Conservation (phyloP, 2,797 vertebrate species). For the Hypotaenidia okinawae region DNA sequence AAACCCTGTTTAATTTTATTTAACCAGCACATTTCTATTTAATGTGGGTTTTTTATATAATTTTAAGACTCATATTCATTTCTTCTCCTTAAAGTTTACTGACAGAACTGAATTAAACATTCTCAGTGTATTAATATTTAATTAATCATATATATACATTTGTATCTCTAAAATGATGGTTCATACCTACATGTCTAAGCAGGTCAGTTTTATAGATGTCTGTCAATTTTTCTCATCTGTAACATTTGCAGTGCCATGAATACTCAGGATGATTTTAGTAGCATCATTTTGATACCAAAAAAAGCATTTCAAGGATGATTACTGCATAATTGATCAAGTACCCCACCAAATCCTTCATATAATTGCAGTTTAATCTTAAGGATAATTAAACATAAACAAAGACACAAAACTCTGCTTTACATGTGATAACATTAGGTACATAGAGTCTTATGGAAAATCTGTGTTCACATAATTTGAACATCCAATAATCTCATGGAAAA, state of each 20-base stretch:
- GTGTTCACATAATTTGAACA: not conserved
- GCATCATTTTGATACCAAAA: not conserved
- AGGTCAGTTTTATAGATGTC: not conserved
- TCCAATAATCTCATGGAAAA: not conserved
- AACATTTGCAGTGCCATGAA: not conserved
- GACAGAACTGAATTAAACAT: slow-evolving; percentile 58
- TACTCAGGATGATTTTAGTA: not conserved
- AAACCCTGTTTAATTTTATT: slow-evolving; percentile 65
- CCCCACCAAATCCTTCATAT: not conserved
- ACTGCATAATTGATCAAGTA: not conserved
- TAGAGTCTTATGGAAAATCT: not conserved
- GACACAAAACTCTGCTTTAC: not conserved
- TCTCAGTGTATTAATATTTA: slow-evolving; percentile 48
- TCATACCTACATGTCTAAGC: not conserved
- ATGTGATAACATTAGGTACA: not conserved
- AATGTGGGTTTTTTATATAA: slow-evolving; percentile 44
- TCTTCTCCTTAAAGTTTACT: slow-evolving; percentile 63
- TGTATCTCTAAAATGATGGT: not conserved
- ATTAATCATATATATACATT: not conserved
- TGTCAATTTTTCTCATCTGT: not conserved
- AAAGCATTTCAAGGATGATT: not conserved
- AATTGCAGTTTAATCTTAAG: not conserved
- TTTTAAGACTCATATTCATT: slow-evolving; percentile 71
- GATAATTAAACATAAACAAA: slow-evolving; percentile 10
- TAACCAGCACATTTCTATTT: slow-evolving; percentile 70